Conservation (phyloP, 2,113 vertebrate genomes). For the Scolopax mira region DNA sequence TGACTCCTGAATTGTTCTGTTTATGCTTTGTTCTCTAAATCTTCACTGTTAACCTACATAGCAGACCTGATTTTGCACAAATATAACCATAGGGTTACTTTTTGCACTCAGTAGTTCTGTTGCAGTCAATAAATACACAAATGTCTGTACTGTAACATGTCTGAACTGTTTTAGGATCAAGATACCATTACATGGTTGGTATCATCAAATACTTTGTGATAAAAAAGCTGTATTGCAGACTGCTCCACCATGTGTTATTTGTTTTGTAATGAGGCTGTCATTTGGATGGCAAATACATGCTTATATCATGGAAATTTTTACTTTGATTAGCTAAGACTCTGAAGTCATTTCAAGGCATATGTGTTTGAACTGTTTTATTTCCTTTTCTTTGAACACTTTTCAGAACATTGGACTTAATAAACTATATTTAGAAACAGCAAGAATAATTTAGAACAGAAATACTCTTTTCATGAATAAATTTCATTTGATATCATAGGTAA, state of each 20-base stretch:
- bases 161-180: neutral
- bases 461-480: neutral
- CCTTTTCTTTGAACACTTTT: slow-evolving; percentile 28
- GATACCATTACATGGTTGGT: neutral
- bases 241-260: neutral
- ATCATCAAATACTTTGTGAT: neutral
- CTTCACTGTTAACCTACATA: neutral
- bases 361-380: neutral
- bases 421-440: neutral
- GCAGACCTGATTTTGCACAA: neutral
- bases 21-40: neutral
- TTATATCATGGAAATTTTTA: neutral
- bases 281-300: neutral
- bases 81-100: neutral
- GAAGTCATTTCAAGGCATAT: slow-evolving; percentile 10
- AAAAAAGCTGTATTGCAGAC: neutral
- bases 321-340: neutral
- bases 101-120: neutral
- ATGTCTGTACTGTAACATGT: neutral
- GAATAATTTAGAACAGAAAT: neutral
- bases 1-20: neutral
- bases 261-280: neutral
- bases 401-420: neutral
- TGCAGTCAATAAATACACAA: neutral
- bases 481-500: neutral